Conservation (phyloP, 2,113 vertebrate genomes). For the Excalfactoria chinensis region DNA sequence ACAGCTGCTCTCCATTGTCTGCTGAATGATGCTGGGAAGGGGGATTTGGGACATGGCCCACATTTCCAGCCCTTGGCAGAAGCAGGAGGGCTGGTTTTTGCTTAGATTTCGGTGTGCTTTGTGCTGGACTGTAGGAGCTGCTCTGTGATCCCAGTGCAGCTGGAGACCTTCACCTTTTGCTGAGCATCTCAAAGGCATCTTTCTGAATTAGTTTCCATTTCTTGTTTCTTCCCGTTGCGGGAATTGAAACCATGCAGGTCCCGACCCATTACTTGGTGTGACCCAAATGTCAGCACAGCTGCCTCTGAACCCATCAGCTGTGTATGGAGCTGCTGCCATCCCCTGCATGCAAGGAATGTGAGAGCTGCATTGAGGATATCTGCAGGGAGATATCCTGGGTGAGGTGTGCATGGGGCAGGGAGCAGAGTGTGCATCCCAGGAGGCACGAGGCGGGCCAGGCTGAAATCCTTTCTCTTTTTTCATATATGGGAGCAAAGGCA, state of each 20-base stretch:
- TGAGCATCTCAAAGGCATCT: neutral
- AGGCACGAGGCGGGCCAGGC: neutral
- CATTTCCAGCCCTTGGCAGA: neutral
- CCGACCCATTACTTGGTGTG: neutral
- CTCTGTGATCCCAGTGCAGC: neutral
- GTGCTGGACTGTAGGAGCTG: neutral
- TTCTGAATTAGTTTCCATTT: neutral
- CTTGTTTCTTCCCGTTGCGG: neutral
- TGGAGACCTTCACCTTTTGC: neutral
- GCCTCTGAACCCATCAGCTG: neutral
- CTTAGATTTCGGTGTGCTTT: neutral
- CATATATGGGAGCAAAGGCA: accelerated
- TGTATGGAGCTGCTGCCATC: neutral
- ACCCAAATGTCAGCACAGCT: neutral
- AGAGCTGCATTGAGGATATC: neutral
- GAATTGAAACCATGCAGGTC: neutral
- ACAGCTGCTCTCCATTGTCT: neutral
- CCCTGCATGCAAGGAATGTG: neutral
- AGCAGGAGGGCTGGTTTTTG: neutral
- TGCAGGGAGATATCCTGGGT: neutral
- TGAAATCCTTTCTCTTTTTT: neutral
- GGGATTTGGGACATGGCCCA: neutral
- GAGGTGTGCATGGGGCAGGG: neutral
- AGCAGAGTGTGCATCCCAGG: accelerated
- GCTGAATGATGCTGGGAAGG: neutral